Evolutionary conservation across 2,888 invertebrate genomes (phyloP).

Genomic region (Criorhina ranunculi): DNA sequence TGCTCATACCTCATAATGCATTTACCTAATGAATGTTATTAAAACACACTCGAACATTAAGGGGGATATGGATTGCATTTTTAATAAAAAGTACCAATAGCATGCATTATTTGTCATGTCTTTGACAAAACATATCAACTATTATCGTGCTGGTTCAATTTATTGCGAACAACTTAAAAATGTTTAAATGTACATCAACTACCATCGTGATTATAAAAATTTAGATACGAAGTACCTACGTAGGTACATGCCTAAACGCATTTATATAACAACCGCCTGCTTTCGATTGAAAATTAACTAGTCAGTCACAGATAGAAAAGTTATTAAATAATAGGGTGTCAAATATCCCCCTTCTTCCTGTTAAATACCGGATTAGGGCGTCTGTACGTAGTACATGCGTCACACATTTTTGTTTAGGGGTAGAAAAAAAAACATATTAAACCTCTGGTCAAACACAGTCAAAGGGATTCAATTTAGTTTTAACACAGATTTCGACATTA

Average conservation of each 20-base stretch:
- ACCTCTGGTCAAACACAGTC: conserved; percentile 21
- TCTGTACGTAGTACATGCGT: conserved; percentile 17
- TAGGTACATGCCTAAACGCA: neutral
- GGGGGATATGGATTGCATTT: too few relatives aligned
- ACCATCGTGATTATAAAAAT: too few relatives aligned
- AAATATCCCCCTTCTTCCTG: conserved; percentile 44
- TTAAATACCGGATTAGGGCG: conserved; percentile 38
- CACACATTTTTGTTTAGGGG: neutral
- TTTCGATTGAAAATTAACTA: neutral
- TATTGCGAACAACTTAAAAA: too few relatives aligned
- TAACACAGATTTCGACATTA: neutral
- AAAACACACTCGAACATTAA: too few relatives aligned
- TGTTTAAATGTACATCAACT: too few relatives aligned
- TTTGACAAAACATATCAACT: too few relatives aligned
- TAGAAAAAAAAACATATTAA: conserved; percentile 5
- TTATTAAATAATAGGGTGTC: conserved; percentile 41
- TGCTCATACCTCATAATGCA: too few relatives aligned
- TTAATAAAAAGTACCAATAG: too few relatives aligned
- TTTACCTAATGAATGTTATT: too few relatives aligned
- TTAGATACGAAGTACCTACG: neutral
- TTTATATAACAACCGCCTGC: neutral
- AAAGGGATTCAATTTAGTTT: neutral
- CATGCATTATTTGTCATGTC: too few relatives aligned
- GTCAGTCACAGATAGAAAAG: neutral
- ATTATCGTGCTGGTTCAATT: too few relatives aligned